Evolutionary conservation across 2,888 invertebrate species (phyloP).

Genomic region (Polydrusus pterygomalis): DNA sequence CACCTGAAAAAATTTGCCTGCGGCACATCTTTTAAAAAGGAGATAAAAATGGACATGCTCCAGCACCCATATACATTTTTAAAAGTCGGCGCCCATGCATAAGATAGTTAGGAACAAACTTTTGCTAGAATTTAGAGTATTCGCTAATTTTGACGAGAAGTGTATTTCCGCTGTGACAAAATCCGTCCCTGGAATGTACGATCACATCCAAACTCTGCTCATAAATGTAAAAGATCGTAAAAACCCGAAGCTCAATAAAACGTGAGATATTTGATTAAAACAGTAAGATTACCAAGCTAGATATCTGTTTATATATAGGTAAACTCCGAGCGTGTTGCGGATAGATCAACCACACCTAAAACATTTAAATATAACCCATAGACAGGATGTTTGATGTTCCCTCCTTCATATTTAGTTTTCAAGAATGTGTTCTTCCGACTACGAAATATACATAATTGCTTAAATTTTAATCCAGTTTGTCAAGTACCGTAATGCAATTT

Average conservation of each 20-base stretch:
- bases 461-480: constrained; percentile 7
- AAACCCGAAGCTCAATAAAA: constrained; percentile 30
- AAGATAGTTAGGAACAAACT: no score
- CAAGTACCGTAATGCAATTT: background rate
- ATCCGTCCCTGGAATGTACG: background rate
- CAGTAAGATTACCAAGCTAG: constrained; percentile 26
- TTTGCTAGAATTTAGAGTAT: no score
- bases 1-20: no score
- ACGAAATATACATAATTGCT: constrained; percentile 12
- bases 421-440: constrained; percentile 18
- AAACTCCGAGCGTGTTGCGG: constrained; percentile 37
- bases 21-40: no score
- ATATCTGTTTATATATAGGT: constrained; percentile 39
- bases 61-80: no score
- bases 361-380: constrained; percentile 36
- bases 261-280: constrained; percentile 32
- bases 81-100: no score
- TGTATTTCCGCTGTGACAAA: background rate
- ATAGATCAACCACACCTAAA: constrained; percentile 44
- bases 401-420: constrained; percentile 29
- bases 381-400: constrained; percentile 39
- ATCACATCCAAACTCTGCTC: background rate
- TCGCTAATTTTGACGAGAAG: no score
- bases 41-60: no score
- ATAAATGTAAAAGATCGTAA: constrained; percentile 19